Base-by-base conservation (phyloP, 2,797 vertebrate species). In the Sebastes baramenuke region DNA sequence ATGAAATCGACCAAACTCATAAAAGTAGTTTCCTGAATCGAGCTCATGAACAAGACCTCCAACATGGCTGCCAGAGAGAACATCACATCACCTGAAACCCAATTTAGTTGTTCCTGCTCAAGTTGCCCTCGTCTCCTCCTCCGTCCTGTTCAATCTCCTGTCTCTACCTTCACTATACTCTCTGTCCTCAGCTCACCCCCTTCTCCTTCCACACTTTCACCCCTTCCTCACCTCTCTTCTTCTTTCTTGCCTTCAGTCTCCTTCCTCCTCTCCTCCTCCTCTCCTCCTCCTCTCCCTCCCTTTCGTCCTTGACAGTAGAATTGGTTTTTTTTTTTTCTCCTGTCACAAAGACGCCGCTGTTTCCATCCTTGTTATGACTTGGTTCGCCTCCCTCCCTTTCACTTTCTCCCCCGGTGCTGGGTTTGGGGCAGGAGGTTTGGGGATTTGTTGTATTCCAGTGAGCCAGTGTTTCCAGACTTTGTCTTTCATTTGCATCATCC, bases 381-480 rank as follows among this genome's bases (percentile, higher is more conserved):
- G 29, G 13, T 72, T 80, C 36, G 38, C 11, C 72, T 29, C 36
- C 27, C 59, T 65, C 18, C 24, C 24, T 55, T 16, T 65, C 25
- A 11, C 54, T 30, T 27, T 29, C 75, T 80, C 77, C 62, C 62
- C 25, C 10, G 81, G 65, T 66, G 4, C 34, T 77, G 78, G 78
- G 72, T 73, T 79, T 69, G 81, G 64, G 69, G 59, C 62, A 11
- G 64, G 29, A 42, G 49, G 29, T 27, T 55, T 18, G 54, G 36
- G 65, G 60, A 54, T 24, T 49, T 46, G 69, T 22, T 49, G 34
- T 32, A 20, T 24, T 27, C 20, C 67, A 14, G 52, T 75, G 66
- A 80, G 75, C 36, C 59, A 1, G 18, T 66, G 73, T 87, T 89
- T 85, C 72, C 81, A 77, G 73, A 81, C 75, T 79, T 30, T 34